Conservation (phyloP, 1,140 invertebrate genomes). For the Acromyrmex echinatior region DNA sequence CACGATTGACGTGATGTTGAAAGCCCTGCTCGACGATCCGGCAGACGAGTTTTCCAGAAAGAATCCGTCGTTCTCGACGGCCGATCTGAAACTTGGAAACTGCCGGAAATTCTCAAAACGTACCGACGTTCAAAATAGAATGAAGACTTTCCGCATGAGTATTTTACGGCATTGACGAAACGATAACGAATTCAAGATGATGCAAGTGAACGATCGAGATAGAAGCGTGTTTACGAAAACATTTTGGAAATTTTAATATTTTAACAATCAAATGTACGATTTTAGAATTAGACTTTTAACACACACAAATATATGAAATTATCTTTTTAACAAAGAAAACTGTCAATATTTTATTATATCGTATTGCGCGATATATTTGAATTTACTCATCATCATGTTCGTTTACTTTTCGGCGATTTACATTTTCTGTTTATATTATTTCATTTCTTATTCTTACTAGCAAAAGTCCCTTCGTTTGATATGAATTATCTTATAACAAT, state of each 20-base stretch:
- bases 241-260: background rate
- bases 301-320: background rate
- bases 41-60: constrained; percentile 39
- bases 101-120: constrained; percentile 39
- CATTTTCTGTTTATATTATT: background rate
- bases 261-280: background rate
- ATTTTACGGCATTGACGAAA: background rate
- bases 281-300: background rate
- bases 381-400: background rate
- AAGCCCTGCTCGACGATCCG: constrained; percentile 56
- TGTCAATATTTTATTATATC: background rate
- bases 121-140: constrained; percentile 23
- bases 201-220: background rate
- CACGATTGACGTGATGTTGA: constrained; percentile 67
- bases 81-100: constrained; percentile 59
- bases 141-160: constrained; percentile 10
- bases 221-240: background rate
- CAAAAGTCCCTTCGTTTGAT: background rate
- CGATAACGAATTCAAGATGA: background rate
- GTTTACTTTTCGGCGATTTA: background rate
- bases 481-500: background rate
- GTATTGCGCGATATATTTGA: background rate
- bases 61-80: constrained; percentile 10
- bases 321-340: background rate
- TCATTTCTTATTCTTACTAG: background rate